Evolutionary conservation across 2,113 vertebrate species (phyloP), one percentile per base, ranked within the genome.

Genomic region (Parus major): DNA sequence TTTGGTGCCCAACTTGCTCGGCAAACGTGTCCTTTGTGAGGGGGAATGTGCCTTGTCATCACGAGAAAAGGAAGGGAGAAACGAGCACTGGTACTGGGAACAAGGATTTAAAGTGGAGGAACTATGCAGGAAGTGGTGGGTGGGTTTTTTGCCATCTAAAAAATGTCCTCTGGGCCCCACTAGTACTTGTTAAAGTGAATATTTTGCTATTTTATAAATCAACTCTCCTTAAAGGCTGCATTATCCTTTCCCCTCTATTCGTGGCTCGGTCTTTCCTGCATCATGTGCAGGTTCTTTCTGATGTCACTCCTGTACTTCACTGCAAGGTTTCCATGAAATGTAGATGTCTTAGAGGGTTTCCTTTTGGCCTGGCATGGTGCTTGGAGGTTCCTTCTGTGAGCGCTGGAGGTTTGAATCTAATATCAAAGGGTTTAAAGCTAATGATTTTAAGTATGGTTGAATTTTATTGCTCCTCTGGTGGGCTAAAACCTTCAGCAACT

Each of bases 371-470:
- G 97, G 79, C 79, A 24, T 53, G 82, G 85, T 92, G 81, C 91
- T 96, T 94, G 95, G 84, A 95, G 85, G 93, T 95, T 95, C 84
- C 78, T 96, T 91, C 85, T 91, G 57, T 95, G 97, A 96, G 91
- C 31, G 41, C 41, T 86, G 90, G 95, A 95, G 94, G 96, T 98
- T 98, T 96, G 95, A 96, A 97, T 98, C 97, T 98, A 95, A 97
- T 98, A 98, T 98, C 96, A 98, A 98, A 98, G 97, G 95, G 95
- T 98, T 98, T 97, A 95, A 96, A 98, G 96, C 97, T 97, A 98
- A 98, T 98, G 97, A 98, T 98, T 98, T 98, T 98, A 98, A 98
- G 97, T 97, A 97, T 98, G 98, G 97, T 95, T 97, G 96, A 97
- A 97, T 98, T 97, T 98, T 98, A 97, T 97, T 98, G 95, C 97